Evolutionary conservation across 2,113 vertebrate species (phyloP), one percentile per base, ranked within the genome.

Genomic region (Holacanthus passer): DNA sequence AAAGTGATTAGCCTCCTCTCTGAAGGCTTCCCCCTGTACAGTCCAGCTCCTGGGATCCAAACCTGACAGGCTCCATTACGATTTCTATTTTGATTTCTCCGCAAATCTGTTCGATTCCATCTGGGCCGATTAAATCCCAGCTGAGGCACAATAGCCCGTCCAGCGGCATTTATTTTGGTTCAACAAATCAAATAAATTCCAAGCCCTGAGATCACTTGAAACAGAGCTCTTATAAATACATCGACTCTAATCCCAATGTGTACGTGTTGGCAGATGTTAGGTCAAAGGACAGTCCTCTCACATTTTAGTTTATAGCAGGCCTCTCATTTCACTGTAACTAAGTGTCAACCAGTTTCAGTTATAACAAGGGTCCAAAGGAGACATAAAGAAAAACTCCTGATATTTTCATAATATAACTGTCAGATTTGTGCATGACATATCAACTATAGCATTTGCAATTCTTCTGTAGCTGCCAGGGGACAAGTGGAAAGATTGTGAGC

Each of bases 1-100:
- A 96, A 94, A 95, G 91, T 89, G 90, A 95, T 94, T 92, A 93
- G 85, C 87, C 71, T 86, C 53, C 74, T 82, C 87, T 91, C 86
- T 10, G 47, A 88, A 85, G 87, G 79, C 65, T 87, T 88, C 79
- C 87, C 83, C 65, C 65, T 52, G 58, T 77, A 64, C 82, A 76
- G 69, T 55, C 66, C 63, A 63, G 77, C 78, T 87, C 73, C 55
- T 73, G 67, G 78, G 84, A 91, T 85, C 83, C 81, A 88, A 83
- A 85, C 69, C 89, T 87, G 91, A 93, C 91, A 89, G 89, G 90
- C 81, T 84, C 86, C 71, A 90, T 94, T 92, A 91, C 73, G 19
- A 85, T 88, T 88, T 87, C 85, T 86, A 87, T 91, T 92, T 90
- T 86, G 90, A 90, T 92, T 94, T 92, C 78, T 66, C 74, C 29